Evolutionary conservation across 2,797 vertebrate species (phyloP).

Genomic region (Lagorchestes hirsutus): DNA sequence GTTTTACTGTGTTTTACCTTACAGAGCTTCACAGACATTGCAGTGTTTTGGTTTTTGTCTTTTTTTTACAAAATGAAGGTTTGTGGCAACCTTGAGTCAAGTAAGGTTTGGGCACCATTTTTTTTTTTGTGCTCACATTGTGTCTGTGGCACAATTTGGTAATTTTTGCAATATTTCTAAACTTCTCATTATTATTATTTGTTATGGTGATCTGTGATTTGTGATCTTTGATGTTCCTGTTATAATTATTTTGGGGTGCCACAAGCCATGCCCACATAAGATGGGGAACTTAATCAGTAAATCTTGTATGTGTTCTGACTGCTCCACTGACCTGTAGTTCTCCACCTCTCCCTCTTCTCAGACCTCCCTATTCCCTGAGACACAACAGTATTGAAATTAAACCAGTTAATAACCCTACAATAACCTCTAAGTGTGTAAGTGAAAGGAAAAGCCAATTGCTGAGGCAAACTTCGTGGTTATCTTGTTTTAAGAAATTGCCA

Average conservation of each 20-base stretch:
- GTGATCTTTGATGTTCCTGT: background rate
- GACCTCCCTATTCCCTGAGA: background rate
- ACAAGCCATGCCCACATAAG: background rate
- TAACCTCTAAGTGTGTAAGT: background rate
- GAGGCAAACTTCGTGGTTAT: background rate
- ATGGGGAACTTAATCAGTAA: background rate
- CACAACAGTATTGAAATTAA: background rate
- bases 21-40: background rate
- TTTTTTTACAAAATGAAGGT: background rate
- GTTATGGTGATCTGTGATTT: background rate
- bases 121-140: background rate
- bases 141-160: background rate
- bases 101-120: background rate
- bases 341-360: background rate
- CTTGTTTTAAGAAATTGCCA: background rate
- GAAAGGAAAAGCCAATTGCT: background rate
- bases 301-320: background rate
- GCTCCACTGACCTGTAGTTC: rapidly evolving
- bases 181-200: background rate
- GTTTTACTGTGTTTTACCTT: background rate
- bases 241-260: background rate
- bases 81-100: background rate
- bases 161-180: background rate
- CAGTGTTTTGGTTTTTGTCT: background rate
- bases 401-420: background rate